A percentile compares a stretch with the other conserved stretches of the same genome.
Evolutionary conservation across 1,140 invertebrate genomes (phyloP).

Genomic region (Tigriopus japonicus): DNA sequence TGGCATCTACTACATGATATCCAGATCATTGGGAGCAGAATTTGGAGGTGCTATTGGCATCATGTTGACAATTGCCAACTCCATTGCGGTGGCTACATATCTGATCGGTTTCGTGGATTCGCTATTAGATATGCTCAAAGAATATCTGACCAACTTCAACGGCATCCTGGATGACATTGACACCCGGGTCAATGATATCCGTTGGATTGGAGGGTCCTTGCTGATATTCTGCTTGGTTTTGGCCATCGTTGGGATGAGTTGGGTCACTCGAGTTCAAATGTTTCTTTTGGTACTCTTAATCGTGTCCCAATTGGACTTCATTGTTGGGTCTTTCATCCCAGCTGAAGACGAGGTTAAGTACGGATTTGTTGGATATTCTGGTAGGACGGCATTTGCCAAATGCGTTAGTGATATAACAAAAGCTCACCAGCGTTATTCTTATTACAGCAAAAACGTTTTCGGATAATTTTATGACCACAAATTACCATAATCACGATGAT

Average conservation of each 20-base stretch:
- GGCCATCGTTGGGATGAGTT: slow-evolving; percentile 62
- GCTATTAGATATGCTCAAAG: slow-evolving; percentile 29
- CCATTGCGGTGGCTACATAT: slow-evolving; percentile 90
- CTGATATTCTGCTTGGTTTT: slow-evolving; percentile 55
- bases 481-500: slow-evolving; percentile 54
- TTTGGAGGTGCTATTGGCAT: slow-evolving; percentile 93
- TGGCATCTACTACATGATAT: slow-evolving; percentile 31
- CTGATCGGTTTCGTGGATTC: slow-evolving; percentile 97
- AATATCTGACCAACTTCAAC: slow-evolving; percentile 32
- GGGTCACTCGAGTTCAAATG: slow-evolving; percentile 50
- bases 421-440: slow-evolving; percentile 14
- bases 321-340: slow-evolving; percentile 65
- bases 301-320: slow-evolving; percentile 68
- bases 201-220: slow-evolving; percentile 52
- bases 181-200: slow-evolving; percentile 50
- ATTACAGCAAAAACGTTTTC: too few species aligned
- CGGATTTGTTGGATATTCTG: slow-evolving; percentile 29
- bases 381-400: slow-evolving; percentile 22
- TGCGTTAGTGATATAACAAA: slow-evolving; percentile 28
- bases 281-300: slow-evolving; percentile 68
- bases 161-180: slow-evolving; percentile 27
- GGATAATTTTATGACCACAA: slow-evolving; percentile 18
- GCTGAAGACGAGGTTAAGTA: slow-evolving; percentile 37
- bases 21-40: slow-evolving; percentile 83
- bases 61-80: slow-evolving; percentile 90